Evolutionary conservation across 2,113 vertebrate species (phyloP).

Genomic region (Ophthalmolycus amberensis): DNA sequence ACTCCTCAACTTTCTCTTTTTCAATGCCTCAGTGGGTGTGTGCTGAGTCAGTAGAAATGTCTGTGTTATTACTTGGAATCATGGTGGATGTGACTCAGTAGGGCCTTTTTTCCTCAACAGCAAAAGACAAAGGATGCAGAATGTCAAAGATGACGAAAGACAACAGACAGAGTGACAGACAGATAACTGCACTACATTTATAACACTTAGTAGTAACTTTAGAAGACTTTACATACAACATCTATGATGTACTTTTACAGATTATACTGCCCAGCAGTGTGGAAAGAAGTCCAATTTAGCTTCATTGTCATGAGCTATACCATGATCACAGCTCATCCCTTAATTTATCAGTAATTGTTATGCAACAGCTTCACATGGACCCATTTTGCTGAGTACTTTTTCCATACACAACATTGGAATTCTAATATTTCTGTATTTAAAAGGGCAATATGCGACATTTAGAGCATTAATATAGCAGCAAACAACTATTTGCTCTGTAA

Average conservation of each 20-base stretch:
- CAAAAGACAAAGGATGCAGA: background rate
- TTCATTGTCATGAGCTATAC: background rate
- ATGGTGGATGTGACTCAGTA: constrained; percentile 38
- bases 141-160: background rate
- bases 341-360: background rate
- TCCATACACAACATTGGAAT: background rate
- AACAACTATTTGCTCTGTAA: too few species aligned
- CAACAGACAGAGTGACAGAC: background rate
- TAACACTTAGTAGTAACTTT: background rate
- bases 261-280: background rate
- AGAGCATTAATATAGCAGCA: too few species aligned
- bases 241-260: background rate
- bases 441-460: too few species aligned
- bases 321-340: background rate
- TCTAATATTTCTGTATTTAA: background rate
- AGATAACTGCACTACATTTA: background rate
- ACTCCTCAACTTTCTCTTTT: constrained; percentile 71
- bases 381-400: background rate
- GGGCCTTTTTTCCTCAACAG: constrained; percentile 7
- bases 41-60: constrained; percentile 73
- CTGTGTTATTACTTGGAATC: constrained; percentile 52
- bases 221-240: background rate
- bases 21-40: constrained; percentile 47
- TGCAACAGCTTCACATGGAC: background rate
- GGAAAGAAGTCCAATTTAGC: background rate